Conservation (phyloP, 2,797 vertebrate genomes). For the Cynopterus sphinx region DNA sequence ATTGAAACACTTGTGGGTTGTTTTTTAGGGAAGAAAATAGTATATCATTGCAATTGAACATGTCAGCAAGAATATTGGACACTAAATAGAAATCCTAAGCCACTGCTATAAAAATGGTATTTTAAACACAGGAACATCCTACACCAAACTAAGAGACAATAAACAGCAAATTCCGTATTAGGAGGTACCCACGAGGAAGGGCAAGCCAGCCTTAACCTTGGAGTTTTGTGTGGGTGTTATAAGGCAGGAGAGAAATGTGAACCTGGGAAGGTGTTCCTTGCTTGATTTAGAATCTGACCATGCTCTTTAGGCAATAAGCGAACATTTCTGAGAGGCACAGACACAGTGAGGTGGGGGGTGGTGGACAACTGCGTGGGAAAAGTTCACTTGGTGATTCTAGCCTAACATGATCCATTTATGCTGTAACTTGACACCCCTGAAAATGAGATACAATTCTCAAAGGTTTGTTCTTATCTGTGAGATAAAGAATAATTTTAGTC, state of each 20-base stretch:
- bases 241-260: slow-evolving; percentile 67
- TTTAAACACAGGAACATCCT: not conserved
- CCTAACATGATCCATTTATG: slow-evolving; percentile 42
- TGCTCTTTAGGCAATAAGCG: slow-evolving; percentile 70
- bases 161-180: slow-evolving; percentile 64
- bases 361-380: slow-evolving; percentile 47
- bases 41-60: slow-evolving; percentile 74
- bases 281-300: slow-evolving; percentile 63
- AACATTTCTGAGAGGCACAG: slow-evolving; percentile 34
- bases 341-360: not conserved
- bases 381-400: slow-evolving; percentile 24
- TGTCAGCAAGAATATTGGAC: slow-evolving; percentile 82
- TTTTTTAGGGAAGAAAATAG: slow-evolving; percentile 71
- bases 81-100: slow-evolving; percentile 72
- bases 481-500: slow-evolving; percentile 72
- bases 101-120: slow-evolving; percentile 74
- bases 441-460: slow-evolving; percentile 68
- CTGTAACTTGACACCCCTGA: slow-evolving; percentile 62
- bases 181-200: slow-evolving; percentile 42
- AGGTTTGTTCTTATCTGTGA: slow-evolving; percentile 73
- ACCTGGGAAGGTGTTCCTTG: slow-evolving; percentile 69
- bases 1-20: slow-evolving; percentile 77
- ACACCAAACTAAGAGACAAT: slow-evolving; percentile 62
- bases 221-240: not conserved
- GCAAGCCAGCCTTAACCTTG: slow-evolving; percentile 42